Conservation (phyloP, 35 echinoderm and acorn worm genomes). For the Diadema setosum region DNA sequence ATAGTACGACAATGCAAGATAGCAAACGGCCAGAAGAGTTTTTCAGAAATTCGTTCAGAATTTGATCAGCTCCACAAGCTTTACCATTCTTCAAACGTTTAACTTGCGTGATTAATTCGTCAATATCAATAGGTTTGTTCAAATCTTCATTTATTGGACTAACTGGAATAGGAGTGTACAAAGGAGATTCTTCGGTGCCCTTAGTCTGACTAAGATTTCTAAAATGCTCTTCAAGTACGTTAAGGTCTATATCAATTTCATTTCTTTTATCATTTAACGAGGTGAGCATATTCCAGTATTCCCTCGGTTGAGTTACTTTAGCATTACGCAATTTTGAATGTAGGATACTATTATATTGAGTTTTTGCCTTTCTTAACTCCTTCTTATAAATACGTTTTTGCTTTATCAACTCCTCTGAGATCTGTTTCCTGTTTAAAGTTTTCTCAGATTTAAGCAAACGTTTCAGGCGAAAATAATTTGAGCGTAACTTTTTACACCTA, state of each 20-base stretch:
- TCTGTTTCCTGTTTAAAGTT: neutral
- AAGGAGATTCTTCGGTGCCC: neutral
- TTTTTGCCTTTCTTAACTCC: neutral
- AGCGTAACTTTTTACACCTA: no score
- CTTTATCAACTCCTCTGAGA: neutral
- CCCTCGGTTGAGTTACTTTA: neutral
- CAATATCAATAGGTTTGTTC: neutral
- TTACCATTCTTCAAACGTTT: neutral
- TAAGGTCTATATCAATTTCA: neutral
- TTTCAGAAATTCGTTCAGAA: constrained; percentile 39
- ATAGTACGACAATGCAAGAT: neutral
- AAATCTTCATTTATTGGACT: neutral
- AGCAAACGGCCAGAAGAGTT: neutral
- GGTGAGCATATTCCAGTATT: neutral
- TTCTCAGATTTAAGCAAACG: neutral
- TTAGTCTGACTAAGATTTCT: neutral
- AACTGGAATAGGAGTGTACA: neutral
- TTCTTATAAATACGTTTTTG: neutral
- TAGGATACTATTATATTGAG: neutral
- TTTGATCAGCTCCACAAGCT: neutral
- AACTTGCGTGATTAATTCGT: neutral
- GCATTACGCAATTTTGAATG: neutral
- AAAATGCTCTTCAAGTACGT: neutral
- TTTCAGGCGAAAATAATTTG: no score
- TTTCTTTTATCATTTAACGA: neutral